phyloP scores from a whole-genome alignment of 2,797 vertebrate species.

The Lagorchestes hirsutus region DNA sequence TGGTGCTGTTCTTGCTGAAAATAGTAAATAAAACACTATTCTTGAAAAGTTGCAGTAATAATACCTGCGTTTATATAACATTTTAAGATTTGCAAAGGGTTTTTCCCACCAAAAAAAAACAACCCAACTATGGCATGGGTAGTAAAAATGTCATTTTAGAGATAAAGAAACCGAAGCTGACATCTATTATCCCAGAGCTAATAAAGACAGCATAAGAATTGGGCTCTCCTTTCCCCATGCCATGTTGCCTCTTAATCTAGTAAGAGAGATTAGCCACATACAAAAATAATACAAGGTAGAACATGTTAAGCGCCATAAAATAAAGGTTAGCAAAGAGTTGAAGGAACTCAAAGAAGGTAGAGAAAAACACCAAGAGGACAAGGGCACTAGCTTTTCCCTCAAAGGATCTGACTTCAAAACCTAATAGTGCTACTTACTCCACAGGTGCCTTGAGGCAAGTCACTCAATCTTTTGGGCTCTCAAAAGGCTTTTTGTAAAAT shows the following conservation, averaged over 20 bases:
- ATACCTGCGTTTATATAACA: neutral
- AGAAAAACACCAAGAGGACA: neutral
- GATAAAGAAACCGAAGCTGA: neutral
- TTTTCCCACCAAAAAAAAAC: neutral
- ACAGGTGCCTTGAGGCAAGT: neutral
- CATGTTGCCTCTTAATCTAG: neutral
- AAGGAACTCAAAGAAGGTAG: conserved; percentile 24
- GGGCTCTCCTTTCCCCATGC: neutral
- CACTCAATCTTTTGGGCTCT: neutral
- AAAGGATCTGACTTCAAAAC: neutral
- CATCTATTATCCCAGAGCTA: neutral
- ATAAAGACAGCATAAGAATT: neutral
- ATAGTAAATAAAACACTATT: neutral
- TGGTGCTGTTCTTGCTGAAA: neutral
- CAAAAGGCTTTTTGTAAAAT: neutral
- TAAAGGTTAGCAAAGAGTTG: neutral
- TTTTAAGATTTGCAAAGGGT: neutral
- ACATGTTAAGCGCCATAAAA: neutral
- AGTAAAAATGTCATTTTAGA: neutral
- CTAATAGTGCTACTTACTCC: neutral
- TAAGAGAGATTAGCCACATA: conserved; percentile 6
- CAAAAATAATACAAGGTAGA: neutral
- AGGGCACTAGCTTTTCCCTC: neutral
- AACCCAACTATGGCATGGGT: neutral
- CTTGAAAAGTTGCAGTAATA: neutral